phyloP scores from a whole-genome alignment of 2,113 vertebrate genomes.

The Ammodytes dubius region DNA sequence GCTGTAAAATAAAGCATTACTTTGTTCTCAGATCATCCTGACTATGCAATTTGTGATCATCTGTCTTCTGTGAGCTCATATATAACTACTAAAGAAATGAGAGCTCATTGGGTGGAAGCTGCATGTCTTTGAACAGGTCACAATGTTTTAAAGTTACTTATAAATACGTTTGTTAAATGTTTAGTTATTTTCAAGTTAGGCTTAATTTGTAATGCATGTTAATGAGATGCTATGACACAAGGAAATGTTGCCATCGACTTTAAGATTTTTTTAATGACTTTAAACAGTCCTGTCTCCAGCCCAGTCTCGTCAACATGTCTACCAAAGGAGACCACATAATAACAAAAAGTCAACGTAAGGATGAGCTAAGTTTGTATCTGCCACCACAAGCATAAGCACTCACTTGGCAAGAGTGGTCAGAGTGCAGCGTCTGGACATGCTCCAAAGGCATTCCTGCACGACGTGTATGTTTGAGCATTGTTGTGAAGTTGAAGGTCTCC shows the following conservation, averaged over 20 bases:
- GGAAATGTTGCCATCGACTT: not conserved
- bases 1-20: constrained; percentile 78
- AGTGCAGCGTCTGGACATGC: constrained; percentile 19
- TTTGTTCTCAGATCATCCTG: constrained; percentile 61
- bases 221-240: not conserved
- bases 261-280: constrained; percentile 1
- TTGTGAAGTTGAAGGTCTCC: constrained; percentile 15
- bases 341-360: not conserved
- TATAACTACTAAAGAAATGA: not conserved
- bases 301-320: not conserved
- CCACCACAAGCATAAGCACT: not conserved
- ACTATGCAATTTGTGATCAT: constrained; percentile 59
- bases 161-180: not conserved
- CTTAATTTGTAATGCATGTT: not conserved
- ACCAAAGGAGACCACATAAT: not conserved
- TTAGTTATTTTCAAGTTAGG: not conserved
- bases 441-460: constrained; percentile 13
- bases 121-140: not conserved
- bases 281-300: not conserved
- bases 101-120: constrained; percentile 2
- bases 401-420: constrained; percentile 4
- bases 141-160: not conserved
- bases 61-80: constrained; percentile 22
- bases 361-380: not conserved
- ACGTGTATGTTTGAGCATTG: constrained; percentile 7